Evolutionary conservation across 2,888 invertebrate genomes (phyloP).

Genomic region (Trissoscelio sp.): DNA sequence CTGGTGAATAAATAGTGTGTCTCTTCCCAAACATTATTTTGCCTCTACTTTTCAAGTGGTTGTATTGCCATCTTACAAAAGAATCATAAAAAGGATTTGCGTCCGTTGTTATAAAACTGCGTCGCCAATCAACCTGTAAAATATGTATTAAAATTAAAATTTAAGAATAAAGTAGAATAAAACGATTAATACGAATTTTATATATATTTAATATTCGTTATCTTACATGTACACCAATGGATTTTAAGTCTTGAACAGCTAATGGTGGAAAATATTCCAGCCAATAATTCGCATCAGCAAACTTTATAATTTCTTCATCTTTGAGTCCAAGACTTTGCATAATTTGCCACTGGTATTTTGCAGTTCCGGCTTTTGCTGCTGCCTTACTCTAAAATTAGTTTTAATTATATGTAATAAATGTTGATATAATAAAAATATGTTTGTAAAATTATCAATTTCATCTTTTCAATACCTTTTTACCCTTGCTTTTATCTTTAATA

Average conservation of each 20-base stretch:
- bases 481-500: constrained; percentile 94
- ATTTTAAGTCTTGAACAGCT: constrained; percentile 92
- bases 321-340: constrained; percentile 96
- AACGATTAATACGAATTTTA: too few species aligned
- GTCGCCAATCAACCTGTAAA: constrained; percentile 95
- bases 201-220: not conserved
- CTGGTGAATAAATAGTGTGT: constrained; percentile 97
- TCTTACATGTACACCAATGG: constrained; percentile 95
- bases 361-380: constrained; percentile 93
- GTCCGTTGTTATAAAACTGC: constrained; percentile 99
- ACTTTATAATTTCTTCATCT: constrained; percentile 96
- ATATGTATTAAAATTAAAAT: constrained; percentile 5
- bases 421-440: not conserved
- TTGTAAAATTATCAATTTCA: constrained; percentile 12
- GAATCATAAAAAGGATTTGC: constrained; percentile 99
- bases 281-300: constrained; percentile 96
- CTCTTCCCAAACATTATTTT: constrained; percentile 99
- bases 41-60: constrained; percentile 91
- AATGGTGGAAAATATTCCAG: constrained; percentile 98
- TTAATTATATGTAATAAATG: not conserved
- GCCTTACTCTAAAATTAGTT: constrained; percentile 91
- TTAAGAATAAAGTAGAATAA: too few species aligned
- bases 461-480: constrained; percentile 89
- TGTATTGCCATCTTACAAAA: constrained; percentile 98
- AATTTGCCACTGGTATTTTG: constrained; percentile 99